Percentiles rank a stretch among this genome's conserved stretches.
These are phyloP conservation scores for Gavialis gangeticus DNA, from an alignment of 2,113 vertebrate species.

Conservation along the genomic window DNA sequence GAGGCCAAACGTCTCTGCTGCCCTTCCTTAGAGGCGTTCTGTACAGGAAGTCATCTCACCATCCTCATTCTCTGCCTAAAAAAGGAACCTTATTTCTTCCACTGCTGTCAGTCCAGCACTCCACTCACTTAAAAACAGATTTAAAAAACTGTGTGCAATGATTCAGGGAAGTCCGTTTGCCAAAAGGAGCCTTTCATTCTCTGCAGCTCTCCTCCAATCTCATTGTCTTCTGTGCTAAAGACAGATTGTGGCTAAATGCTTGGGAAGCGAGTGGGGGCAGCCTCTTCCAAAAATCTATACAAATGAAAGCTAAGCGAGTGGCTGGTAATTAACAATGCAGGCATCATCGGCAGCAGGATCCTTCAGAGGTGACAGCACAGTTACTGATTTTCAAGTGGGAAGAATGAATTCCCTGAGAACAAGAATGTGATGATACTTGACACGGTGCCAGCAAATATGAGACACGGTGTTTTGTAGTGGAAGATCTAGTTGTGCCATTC, in stretches of 20 bases:
- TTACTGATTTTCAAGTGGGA: conserved; percentile 21
- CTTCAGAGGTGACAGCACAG: neutral
- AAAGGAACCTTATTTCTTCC: neutral
- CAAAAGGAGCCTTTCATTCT: neutral
- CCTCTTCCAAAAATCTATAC: neutral
- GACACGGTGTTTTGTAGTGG: neutral
- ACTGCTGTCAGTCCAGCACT: neutral
- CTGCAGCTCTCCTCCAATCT: accelerated
- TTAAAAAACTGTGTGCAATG: neutral
- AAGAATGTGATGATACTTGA: neutral
- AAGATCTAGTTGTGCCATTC: neutral
- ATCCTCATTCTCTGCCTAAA: neutral
- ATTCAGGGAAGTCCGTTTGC: neutral
- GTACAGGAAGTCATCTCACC: no score
- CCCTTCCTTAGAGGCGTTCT: neutral
- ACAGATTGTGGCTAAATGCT: neutral
- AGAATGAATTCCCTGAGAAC: neutral
- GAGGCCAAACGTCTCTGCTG: neutral
- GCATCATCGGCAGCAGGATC: neutral
- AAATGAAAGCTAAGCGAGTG: neutral
- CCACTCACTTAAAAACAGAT: neutral
- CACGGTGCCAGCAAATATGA: neutral
- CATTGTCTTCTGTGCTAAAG: neutral
- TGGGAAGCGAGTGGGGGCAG: neutral
- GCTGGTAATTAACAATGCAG: conserved; percentile 2